Evolutionary conservation across 2,888 invertebrate genomes (phyloP), one percentile per base, ranked within the genome.

Genomic region (Pocota personata): DNA sequence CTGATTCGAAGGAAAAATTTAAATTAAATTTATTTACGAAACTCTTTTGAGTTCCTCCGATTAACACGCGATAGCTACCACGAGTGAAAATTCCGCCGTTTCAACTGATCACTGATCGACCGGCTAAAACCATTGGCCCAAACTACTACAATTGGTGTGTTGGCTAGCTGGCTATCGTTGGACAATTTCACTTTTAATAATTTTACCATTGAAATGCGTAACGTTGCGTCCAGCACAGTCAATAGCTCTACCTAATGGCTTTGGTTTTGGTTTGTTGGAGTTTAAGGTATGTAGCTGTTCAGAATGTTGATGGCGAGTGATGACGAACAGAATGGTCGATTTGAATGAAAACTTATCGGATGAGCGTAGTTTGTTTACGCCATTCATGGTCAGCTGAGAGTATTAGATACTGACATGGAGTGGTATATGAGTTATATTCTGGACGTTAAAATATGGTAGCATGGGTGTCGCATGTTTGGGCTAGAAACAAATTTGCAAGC

Each of bases 181-280:
- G 67, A 24, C 76, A 86, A 67, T 86, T 86, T 86, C 86, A 86
- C 86, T 86, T 86, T 86, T 86, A 82, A 86, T 86, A 86, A 86
- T 86, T 86, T 40, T 66, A 57, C 86, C 76, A 86, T 86, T 82
- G 86, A 82, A 72, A 86, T 86, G 86, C 86, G 48, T 40, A 50
- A 32, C 82, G 52, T 58, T 60, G 48, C 72, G 19, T 67, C 35
- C 12, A 57, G 40, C 37, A 30, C 14, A 67, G 72, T 67, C 71
- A 19, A 66, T 73, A 62, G 52, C 14, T 58, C 48, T n/a, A 43
- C 57, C 37, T 80, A 80, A 86, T 82, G 82, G 82, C 60, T 86
- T 72, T 72, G 72, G 62, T 78, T 62, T 77, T 62, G 82, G 76
- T 77, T 72, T 62, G 82, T 66, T 82, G 72, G 67, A 77, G 71